phyloP scores from a whole-genome alignment of 2,888 invertebrate species.

The Villa cingulata region DNA sequence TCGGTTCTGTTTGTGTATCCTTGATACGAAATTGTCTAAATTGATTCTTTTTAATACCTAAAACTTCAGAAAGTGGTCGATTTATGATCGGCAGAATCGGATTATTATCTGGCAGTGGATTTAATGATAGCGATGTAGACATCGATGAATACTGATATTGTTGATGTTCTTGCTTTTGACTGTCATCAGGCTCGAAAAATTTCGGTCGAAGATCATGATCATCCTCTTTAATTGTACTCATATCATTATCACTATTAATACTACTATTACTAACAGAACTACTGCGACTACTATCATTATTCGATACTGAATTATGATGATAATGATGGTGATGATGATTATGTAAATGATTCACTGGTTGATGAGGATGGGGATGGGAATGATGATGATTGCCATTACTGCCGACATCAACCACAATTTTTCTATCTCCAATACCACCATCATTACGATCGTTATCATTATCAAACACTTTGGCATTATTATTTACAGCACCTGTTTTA shows the following conservation, averaged over 20 bases:
- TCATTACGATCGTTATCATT: constrained; percentile 19
- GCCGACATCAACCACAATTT: neutral
- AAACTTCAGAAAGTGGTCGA: constrained; percentile 34
- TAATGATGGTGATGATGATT: neutral
- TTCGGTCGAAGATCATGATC: constrained; percentile 3
- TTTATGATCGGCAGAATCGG: constrained; percentile 35
- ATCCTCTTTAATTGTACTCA: constrained; percentile 16
- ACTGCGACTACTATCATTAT: neutral
- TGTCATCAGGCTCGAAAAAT: neutral
- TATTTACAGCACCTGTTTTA: constrained; percentile 15
- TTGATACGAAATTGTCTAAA: constrained; percentile 35
- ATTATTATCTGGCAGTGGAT: constrained; percentile 15
- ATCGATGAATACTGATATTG: constrained; percentile 9
- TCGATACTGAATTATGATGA: neutral
- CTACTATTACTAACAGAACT: constrained; percentile 10
- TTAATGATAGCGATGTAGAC: constrained; percentile 1
- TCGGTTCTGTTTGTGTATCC: constrained; percentile 23
- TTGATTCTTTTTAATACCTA: constrained; percentile 37
- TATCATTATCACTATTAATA: constrained; percentile 4
- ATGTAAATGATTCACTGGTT: too few species aligned
- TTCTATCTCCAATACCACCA: neutral
- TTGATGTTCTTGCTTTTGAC: neutral
- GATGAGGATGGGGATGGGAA: neutral
- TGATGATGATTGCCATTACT: neutral
- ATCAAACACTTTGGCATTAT: constrained; percentile 18